Base-by-base conservation (phyloP, 2,797 vertebrate genomes). In the Poeciliopsis paucimaculata region DNA sequence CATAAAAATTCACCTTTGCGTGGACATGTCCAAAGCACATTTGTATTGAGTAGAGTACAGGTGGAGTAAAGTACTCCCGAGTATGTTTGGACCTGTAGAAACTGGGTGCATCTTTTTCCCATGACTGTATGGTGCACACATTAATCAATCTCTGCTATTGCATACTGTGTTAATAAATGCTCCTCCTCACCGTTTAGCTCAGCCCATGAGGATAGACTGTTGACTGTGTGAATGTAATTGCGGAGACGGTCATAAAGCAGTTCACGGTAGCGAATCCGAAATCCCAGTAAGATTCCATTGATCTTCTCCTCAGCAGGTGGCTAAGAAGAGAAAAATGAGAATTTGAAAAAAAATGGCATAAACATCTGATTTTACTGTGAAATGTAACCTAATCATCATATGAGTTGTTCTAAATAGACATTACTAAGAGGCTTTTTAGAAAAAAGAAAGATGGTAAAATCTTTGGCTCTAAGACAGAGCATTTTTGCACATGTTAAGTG, bases 201-300 rank as follows among this genome's bases (percentile, higher is more conserved):
- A 0, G 97, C 94, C 98, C 98, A 99, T 88, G 95, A 81, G 0
- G 95, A 92, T 0, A 96, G 94, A 74, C 92, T 95, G 94, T 91
- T 93, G 83, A 96, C 77, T 64, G 95, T 82, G 0, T 95, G 96
- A 55, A 95, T 87, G 86, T 96, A 98, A 80, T 96, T 95, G 4
- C 96, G 93, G 64, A 97, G 95, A 1, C 96, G 95, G 77, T 98
- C 97, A 0, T 97, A 96, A 45, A 96, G 90, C 79, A 99, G 96
- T 92, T 99, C 98, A 0, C 98, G 96, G 86, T 98, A 99, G 0
- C 97, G 97, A 76, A 99, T 95, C 12, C 97, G 95, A 88, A 97
- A 99, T 5, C 98, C 98, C 84, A 99, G 91, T n/a, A 98, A 94
- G 94, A 99, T 97, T 8, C 98, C 98, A 0, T 99, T 99, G 89